Percentiles rank a stretch among this genome's conserved stretches.
Conservation (phyloP, 2,888 invertebrate genomes). For the Hybos culiciformis region DNA sequence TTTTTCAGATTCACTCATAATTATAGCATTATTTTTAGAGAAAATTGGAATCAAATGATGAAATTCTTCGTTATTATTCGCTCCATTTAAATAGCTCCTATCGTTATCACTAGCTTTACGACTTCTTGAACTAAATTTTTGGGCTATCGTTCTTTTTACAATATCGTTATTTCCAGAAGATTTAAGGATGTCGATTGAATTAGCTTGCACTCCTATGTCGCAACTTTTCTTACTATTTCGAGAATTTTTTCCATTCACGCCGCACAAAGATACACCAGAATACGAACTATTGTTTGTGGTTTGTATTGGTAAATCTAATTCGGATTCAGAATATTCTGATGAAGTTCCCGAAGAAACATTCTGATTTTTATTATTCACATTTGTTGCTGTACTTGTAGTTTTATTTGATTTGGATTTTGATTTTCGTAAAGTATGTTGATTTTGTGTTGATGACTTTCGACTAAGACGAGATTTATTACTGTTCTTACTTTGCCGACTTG, state of each 20-base stretch:
- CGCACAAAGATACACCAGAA: slow-evolving; percentile 36
- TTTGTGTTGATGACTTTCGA: slow-evolving; percentile 27
- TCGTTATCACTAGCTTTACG: slow-evolving; percentile 19
- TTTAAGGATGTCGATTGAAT: slow-evolving; percentile 40
- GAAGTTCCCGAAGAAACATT: slow-evolving; percentile 29
- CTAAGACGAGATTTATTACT: slow-evolving; percentile 29
- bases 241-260: slow-evolving; percentile 30
- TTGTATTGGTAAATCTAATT: slow-evolving; percentile 33
- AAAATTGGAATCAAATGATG: slow-evolving; percentile 23
- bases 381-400: slow-evolving; percentile 16
- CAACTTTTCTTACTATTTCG: slow-evolving; percentile 41
- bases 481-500: slow-evolving; percentile 19
- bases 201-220: slow-evolving; percentile 45
- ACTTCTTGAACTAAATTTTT: slow-evolving; percentile 25
- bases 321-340: too few relatives aligned
- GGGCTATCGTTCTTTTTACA: slow-evolving; percentile 21
- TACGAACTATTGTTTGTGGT: slow-evolving; percentile 38
- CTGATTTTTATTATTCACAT: slow-evolving; percentile 26
- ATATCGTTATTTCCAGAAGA: slow-evolving; percentile 29
- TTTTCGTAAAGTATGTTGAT: slow-evolving; percentile 11
- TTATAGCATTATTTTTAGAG: slow-evolving; percentile 21
- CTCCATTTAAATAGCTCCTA: slow-evolving; percentile 12
- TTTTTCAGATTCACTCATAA: slow-evolving; percentile 36
- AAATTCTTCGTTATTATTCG: slow-evolving; percentile 26
- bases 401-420: slow-evolving; percentile 12